phyloP scores from a whole-genome alignment of 2,113 vertebrate genomes.

The Oenanthe melanoleuca region DNA sequence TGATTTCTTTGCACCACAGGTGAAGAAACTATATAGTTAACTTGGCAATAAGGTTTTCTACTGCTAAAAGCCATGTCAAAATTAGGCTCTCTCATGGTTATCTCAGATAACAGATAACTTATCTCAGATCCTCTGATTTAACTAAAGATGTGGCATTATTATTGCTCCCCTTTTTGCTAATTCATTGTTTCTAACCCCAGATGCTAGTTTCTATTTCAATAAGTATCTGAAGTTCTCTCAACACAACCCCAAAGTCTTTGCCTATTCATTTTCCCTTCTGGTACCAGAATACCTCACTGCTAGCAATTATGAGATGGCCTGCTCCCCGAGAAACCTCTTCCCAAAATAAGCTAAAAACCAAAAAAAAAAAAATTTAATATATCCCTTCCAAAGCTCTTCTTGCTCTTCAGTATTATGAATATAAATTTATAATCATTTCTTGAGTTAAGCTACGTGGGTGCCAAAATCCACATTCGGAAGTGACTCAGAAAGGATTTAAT shows the following conservation, averaged over 20 bases:
- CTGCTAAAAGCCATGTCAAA: not conserved
- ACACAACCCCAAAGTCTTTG: not conserved
- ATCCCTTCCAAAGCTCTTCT: not conserved
- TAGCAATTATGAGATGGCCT: not conserved
- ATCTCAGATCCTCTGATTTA: not conserved
- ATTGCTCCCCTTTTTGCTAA: not conserved
- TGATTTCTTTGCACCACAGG: not conserved
- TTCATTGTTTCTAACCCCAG: not conserved
- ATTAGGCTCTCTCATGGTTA: not conserved
- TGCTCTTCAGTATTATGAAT: not conserved
- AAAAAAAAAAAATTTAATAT: not conserved
- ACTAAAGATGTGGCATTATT: not conserved
- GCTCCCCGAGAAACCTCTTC: not conserved
- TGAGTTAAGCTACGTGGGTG: not conserved
- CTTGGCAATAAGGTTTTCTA: not conserved
- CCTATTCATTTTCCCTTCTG: not conserved
- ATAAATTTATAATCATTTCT: not conserved
- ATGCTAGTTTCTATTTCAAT: not conserved
- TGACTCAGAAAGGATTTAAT: not conserved
- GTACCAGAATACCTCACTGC: not conserved
- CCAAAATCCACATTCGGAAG: not conserved
- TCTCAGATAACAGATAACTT: not conserved
- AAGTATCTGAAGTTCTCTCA: not conserved
- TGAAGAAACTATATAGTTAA: not conserved
- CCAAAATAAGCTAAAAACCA: not conserved